Percentiles rank a stretch among this genome's conserved stretches.
phyloP scores from a whole-genome alignment of 35 echinoderm and acorn worm species.

The Eucidaris tribuloides region DNA sequence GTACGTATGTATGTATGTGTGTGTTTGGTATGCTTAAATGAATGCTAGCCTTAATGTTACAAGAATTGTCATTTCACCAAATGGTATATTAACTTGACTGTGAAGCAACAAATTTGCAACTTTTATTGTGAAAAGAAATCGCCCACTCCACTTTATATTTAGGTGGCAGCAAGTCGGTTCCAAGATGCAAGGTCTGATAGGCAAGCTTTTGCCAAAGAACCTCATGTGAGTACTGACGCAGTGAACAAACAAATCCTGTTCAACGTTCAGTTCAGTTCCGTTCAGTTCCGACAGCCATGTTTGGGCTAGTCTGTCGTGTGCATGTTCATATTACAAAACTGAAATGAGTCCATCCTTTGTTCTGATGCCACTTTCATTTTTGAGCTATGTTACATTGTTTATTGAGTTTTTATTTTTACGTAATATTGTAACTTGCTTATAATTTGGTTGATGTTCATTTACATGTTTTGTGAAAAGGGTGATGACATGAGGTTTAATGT shows the following conservation, averaged over 20 bases:
- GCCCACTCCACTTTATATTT: conserved; percentile 37
- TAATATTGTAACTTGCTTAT: conserved; percentile 5
- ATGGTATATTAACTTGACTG: too few species aligned
- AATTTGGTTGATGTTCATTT: conserved; percentile 30
- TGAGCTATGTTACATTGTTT: conserved; percentile 16
- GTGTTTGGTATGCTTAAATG: background rate
- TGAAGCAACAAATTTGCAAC: too few species aligned
- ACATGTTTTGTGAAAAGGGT: conserved; percentile 39
- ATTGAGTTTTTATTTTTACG: too few species aligned
- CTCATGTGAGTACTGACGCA: conserved; percentile 88
- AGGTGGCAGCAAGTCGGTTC: conserved; percentile 93
- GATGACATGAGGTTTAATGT: too few species aligned
- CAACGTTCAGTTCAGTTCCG: conserved; percentile 17
- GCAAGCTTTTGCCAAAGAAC: conserved; percentile 94
- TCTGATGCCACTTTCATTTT: background rate
- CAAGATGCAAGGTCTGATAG: conserved; percentile 91
- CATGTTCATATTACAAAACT: conserved; percentile 26
- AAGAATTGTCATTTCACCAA: too few species aligned
- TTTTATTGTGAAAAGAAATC: conserved; percentile 27
- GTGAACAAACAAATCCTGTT: conserved; percentile 29
- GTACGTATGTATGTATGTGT: background rate
- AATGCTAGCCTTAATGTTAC: too few species aligned
- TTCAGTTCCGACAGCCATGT: conserved; percentile 14
- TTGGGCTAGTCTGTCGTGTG: conserved; percentile 20
- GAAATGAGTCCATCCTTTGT: conserved; percentile 6